Base-by-base conservation (phyloP, 2,113 vertebrate species). In the Bostrychus sinensis region DNA sequence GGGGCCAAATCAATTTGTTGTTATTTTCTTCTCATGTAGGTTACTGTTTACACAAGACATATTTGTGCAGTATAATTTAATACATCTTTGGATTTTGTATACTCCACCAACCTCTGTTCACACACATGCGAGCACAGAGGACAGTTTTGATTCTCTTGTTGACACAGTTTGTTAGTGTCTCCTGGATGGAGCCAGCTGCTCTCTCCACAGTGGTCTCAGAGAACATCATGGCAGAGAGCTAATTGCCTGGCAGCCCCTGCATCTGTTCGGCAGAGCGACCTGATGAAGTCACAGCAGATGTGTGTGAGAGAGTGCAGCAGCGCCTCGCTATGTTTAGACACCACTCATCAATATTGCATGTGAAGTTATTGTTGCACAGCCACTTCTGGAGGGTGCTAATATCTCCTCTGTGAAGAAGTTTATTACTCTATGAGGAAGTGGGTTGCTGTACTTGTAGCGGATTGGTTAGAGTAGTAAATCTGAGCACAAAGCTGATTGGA, bases 181-280 rank as follows among this genome's bases (percentile, higher is more conserved):
- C 88, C 48, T 62, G 67, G 58, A 69, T 64, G 74, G 77, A 79
- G 79, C 81, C 91, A 92, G 91, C 90, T 92, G 92, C 85, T 86
- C 38, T 62, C 72, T 70, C 82, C 65, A n/a, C 63, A 73, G 83
- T 80, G 80, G 83, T 67, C 80, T 86, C 83, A 87, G 86, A 89
- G 84, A 90, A 84, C 89, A 87, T 89, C 85, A 88, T 86, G 71
- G 77, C 77, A 72, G 74, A 79, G 77, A 86, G 62, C 90, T 92
- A 92, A 91, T 92, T 91, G 91, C 81, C 86, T 89, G 89, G 89
- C 86, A 88, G 82, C 80, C 82, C 64, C 81, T 73, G 89, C 91
- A 90, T 91, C 90, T 93, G 90, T 86, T 85, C 71, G 50, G 78
- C 89, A 86, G 89, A 91, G 62, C 62, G 41, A 68, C 74, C 75